These are phyloP conservation scores for Nautilus pompilius DNA, from an alignment of 1,140 invertebrate genomes.

Conservation along the genomic window DNA sequence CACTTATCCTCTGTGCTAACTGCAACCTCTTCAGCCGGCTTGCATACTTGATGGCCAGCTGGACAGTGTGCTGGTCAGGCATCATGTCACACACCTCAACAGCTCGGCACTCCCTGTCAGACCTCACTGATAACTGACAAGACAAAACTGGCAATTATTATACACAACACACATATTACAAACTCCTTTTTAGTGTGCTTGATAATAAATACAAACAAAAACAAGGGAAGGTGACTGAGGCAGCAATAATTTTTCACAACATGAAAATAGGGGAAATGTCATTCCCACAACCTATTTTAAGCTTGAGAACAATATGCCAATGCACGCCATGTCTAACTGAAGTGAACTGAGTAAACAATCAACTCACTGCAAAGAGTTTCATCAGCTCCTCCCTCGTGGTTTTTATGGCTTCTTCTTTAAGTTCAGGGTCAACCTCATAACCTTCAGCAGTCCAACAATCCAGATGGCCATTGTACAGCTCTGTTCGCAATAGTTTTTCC, in stretches of 20 bases:
- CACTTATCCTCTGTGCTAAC: conserved; percentile 66
- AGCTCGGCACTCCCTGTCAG: conserved; percentile 80
- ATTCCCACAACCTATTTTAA: background rate
- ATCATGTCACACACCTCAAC: conserved; percentile 83
- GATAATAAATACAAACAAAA: background rate
- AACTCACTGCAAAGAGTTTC: conserved; percentile 81
- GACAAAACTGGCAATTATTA: background rate
- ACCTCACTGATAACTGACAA: conserved; percentile 74
- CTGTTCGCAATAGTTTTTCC: conserved; percentile 40
- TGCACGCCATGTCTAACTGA: background rate
- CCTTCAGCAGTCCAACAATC: conserved; percentile 39
- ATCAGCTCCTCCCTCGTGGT: conserved; percentile 72
- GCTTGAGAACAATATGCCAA: background rate
- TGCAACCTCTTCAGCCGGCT: conserved; percentile 70
- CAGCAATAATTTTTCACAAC: background rate
- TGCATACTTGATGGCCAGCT: conserved; percentile 84
- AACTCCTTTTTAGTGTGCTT: background rate
- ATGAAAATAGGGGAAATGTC: background rate
- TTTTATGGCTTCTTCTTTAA: conserved; percentile 57
- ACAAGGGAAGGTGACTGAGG: background rate
- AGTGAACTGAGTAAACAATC: background rate
- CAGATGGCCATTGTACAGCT: conserved; percentile 32
- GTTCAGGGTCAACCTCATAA: conserved; percentile 59
- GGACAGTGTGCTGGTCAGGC: conserved; percentile 70
- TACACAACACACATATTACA: background rate